phyloP scores from a whole-genome alignment of 1,140 invertebrate species.

The Neodiprion virginianus region DNA sequence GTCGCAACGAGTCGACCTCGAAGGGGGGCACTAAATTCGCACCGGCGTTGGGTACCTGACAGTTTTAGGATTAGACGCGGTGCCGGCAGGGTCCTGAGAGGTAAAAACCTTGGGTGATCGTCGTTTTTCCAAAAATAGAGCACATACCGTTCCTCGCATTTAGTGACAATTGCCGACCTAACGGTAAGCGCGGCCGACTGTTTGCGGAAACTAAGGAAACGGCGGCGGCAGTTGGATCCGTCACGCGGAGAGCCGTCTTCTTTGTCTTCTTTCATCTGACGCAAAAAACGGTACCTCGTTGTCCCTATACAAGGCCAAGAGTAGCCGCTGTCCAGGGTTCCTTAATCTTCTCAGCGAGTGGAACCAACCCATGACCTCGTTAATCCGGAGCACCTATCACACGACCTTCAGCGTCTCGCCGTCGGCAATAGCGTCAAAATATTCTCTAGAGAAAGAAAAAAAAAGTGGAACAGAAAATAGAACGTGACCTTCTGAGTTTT shows the following conservation, averaged over 20 bases:
- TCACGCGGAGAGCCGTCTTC: slow-evolving; percentile 36
- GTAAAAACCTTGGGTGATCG: not conserved
- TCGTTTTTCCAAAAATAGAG: not conserved
- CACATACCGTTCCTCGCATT: slow-evolving; percentile 16
- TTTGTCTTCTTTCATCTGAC: slow-evolving; percentile 37
- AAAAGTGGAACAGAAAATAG: not conserved
- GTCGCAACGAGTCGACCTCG: not conserved
- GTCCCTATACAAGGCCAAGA: slow-evolving; percentile 34
- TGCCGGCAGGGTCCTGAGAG: not conserved
- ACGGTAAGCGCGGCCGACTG: slow-evolving; percentile 39
- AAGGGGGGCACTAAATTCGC: not conserved
- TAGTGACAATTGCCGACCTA: slow-evolving; percentile 36
- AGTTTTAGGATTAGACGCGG: not conserved
- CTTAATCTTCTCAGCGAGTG: slow-evolving; percentile 36
- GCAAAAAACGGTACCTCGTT: slow-evolving; percentile 36
- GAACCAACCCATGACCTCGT: slow-evolving; percentile 43
- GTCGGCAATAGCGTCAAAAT: slow-evolving; percentile 4
- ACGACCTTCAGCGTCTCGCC: slow-evolving; percentile 21
- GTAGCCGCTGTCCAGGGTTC: slow-evolving; percentile 25
- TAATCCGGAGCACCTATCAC: slow-evolving; percentile 38
- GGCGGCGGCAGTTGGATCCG: slow-evolving; percentile 25
- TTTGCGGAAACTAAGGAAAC: slow-evolving; percentile 47
- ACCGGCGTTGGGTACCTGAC: not conserved
- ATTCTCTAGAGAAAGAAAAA: not conserved
- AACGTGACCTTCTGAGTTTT: no score